Conservation (phyloP, 2,797 vertebrate genomes). For the Paramormyrops hopkinsi region DNA sequence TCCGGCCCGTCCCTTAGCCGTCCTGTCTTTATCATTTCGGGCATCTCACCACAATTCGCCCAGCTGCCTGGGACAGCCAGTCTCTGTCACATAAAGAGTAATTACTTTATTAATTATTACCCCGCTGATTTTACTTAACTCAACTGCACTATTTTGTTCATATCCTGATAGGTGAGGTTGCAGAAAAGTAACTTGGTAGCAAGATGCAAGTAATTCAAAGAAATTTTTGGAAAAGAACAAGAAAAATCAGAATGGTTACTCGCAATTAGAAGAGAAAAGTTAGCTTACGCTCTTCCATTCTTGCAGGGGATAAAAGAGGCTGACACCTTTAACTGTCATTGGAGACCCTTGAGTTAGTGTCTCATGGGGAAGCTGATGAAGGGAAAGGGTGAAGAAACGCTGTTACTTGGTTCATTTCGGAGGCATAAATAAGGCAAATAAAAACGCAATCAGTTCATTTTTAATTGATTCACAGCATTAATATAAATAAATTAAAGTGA, state of each 20-base stretch:
- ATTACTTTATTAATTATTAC: background rate
- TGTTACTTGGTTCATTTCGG: background rate
- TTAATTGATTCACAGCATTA: background rate
- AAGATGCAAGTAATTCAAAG: background rate
- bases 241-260: background rate
- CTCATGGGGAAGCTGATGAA: background rate
- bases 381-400: background rate
- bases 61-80: background rate
- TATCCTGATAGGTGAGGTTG: background rate
- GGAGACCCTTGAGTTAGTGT: background rate
- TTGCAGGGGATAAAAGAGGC: background rate
- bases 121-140: background rate
- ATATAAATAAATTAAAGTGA: background rate
- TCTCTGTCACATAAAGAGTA: background rate
- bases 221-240: background rate
- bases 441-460: background rate
- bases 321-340: background rate
- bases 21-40: background rate
- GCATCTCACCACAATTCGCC: background rate
- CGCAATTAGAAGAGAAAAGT: background rate
- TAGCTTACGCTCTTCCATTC: background rate
- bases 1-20: background rate
- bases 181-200: background rate
- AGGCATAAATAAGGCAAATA: background rate
- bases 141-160: background rate